These are phyloP conservation scores for Bursaphelenchus mucronatus DNA, from an alignment of 1,140 invertebrate species.

Conservation along the genomic window DNA sequence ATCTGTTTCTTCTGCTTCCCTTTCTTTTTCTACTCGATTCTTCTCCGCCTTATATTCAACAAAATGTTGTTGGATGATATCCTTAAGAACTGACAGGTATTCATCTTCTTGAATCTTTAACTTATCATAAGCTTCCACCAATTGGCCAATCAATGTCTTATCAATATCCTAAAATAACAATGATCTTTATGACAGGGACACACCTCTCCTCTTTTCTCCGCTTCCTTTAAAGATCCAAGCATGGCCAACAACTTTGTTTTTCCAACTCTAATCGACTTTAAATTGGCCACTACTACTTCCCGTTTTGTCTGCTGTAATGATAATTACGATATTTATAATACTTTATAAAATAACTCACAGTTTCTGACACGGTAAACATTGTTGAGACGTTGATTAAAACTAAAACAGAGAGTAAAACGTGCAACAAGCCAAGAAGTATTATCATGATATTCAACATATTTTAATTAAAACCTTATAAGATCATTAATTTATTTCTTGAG, in stretches of 20 bases:
- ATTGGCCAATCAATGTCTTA: constrained; percentile 4
- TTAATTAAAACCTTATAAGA: neutral
- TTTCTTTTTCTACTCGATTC: constrained; percentile 2
- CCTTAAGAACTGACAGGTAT: constrained; percentile 9
- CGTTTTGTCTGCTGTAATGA: constrained; percentile 12
- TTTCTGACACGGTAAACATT: neutral
- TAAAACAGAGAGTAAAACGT: neutral
- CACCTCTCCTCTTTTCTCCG: constrained; percentile 17
- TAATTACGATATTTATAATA: neutral
- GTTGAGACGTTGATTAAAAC: neutral
- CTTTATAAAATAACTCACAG: constrained; percentile 1
- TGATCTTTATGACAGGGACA: neutral
- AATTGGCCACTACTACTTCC: constrained; percentile 12
- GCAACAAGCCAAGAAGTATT: neutral
- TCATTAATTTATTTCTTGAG: neutral
- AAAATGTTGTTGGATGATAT: constrained; percentile 13
- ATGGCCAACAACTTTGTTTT: constrained; percentile 16
- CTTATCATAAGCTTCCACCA: constrained; percentile 10
- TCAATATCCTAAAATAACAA: constrained; percentile 12
- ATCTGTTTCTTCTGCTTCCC: neutral
- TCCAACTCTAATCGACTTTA: constrained; percentile 14
- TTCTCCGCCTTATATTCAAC: constrained; percentile 7
- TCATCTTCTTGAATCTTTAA: constrained; percentile 18
- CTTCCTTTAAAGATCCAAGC: constrained; percentile 11
- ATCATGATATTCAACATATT: neutral